Evolutionary conservation across 2,113 vertebrate genomes (phyloP).

Genomic region (Xenopus borealis): DNA sequence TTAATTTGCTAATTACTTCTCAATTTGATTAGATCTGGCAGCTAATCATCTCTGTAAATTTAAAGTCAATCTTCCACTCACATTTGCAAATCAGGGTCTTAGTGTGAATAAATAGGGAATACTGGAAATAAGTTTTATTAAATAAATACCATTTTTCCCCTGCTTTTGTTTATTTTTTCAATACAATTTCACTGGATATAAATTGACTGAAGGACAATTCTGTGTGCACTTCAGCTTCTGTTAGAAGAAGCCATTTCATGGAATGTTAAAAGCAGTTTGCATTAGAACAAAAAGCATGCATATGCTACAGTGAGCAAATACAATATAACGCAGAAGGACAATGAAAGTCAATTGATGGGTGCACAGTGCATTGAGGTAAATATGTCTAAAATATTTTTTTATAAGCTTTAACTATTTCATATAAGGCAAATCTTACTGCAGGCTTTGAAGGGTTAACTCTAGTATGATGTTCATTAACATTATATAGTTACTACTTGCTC

Average conservation of each 20-base stretch:
- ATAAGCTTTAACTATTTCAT: not conserved
- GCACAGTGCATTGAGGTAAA: conserved; percentile 32
- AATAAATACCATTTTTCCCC: conserved; percentile 46
- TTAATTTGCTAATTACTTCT: conserved; percentile 81
- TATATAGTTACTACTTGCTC: too few relatives aligned
- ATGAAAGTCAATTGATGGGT: conserved; percentile 43
- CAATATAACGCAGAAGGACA: conserved; percentile 49
- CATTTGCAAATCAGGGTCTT: conserved; percentile 62
- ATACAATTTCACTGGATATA: conserved; percentile 47
- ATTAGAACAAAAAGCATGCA: conserved; percentile 33
- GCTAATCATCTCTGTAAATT: conserved; percentile 73
- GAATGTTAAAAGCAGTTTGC: conserved; percentile 34
- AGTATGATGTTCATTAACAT: too few relatives aligned
- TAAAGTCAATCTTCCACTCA: conserved; percentile 75
- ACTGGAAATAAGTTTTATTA: conserved; percentile 48
- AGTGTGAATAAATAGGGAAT: conserved; percentile 54
- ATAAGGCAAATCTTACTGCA: too few relatives aligned
- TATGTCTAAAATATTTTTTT: conserved; percentile 12
- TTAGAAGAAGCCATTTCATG: conserved; percentile 20
- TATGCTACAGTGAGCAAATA: conserved; percentile 53
- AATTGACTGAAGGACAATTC: conserved; percentile 51
- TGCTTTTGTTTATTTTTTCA: conserved; percentile 50
- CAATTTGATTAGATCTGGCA: conserved; percentile 81
- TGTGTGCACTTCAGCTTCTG: not conserved
- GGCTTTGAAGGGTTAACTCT: too few relatives aligned